Percentiles rank a stretch among this genome's conserved stretches.
Evolutionary conservation across 2,113 vertebrate species (phyloP).

Genomic region (Parus major): DNA sequence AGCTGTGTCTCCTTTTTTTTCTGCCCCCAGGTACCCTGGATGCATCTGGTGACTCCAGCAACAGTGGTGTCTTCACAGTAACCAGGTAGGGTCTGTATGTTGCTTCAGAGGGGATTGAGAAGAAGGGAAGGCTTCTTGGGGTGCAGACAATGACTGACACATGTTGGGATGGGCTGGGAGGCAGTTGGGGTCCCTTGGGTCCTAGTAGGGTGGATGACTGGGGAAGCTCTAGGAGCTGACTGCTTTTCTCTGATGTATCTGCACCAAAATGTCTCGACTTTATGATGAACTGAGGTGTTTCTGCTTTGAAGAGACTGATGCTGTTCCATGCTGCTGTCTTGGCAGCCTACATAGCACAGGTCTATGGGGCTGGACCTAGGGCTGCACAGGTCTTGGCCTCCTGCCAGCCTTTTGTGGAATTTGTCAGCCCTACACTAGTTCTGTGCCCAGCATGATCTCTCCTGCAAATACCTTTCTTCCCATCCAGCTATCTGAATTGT

Average conservation of each 20-base stretch:
- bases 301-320: neutral
- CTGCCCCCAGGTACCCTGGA: slow-evolving; percentile 74
- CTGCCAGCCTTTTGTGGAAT: neutral
- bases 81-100: slow-evolving; percentile 64
- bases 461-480: neutral
- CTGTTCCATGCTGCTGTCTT: neutral
- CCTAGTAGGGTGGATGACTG: neutral
- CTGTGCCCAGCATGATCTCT: rapidly evolving
- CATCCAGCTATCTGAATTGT: neutral
- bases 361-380: neutral
- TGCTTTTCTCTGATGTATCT: neutral
- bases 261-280: neutral
- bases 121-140: neutral
- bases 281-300: neutral
- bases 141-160: neutral
- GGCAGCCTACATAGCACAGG: neutral
- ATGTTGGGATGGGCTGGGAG: neutral
- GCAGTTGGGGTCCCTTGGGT: neutral
- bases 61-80: slow-evolving; percentile 80
- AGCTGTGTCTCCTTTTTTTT: neutral
- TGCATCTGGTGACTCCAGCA: slow-evolving; percentile 79
- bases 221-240: neutral
- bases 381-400: neutral
- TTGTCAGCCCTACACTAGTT: neutral
- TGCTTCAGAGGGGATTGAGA: neutral